Evolutionary conservation across 2,797 vertebrate genomes (phyloP).

Genomic region (Melanotaenia trifasciata): DNA sequence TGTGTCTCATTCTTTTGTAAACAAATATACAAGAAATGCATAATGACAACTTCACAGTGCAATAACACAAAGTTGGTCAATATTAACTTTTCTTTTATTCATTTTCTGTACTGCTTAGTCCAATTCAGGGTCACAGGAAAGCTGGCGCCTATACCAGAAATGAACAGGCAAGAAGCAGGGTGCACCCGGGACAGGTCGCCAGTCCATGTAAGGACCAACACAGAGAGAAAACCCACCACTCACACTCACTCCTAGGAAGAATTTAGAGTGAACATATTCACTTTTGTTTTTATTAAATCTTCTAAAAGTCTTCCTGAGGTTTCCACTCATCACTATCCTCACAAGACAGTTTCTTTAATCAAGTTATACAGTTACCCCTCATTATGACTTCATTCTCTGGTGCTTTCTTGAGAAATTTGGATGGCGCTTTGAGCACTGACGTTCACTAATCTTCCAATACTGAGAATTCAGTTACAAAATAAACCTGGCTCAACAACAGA

Average conservation of each 20-base stretch:
- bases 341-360: slow-evolving; percentile 56
- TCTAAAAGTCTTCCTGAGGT: slow-evolving; percentile 28
- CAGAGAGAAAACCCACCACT: no score
- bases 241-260: no score
- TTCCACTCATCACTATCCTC: slow-evolving; percentile 26
- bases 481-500: slow-evolving; percentile 46
- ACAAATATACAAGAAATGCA: slow-evolving; percentile 6
- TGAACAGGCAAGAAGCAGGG: no score
- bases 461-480: slow-evolving; percentile 29
- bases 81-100: not conserved
- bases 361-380: slow-evolving; percentile 36
- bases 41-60: slow-evolving; percentile 10
- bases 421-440: slow-evolving; percentile 27
- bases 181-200: no score
- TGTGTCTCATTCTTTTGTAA: slow-evolving; percentile 16
- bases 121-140: no score
- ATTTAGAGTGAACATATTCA: no score
- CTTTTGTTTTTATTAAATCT: slow-evolving; percentile 28
- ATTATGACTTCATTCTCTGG: slow-evolving; percentile 39
- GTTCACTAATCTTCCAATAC: slow-evolving; percentile 15
- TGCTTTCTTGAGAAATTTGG: slow-evolving; percentile 30
- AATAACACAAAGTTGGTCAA: slow-evolving; percentile 13
- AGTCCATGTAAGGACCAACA: no score
- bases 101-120: no score
- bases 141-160: no score